phyloP scores from a whole-genome alignment of 2,797 vertebrate species.

The Anguilla obscura region DNA sequence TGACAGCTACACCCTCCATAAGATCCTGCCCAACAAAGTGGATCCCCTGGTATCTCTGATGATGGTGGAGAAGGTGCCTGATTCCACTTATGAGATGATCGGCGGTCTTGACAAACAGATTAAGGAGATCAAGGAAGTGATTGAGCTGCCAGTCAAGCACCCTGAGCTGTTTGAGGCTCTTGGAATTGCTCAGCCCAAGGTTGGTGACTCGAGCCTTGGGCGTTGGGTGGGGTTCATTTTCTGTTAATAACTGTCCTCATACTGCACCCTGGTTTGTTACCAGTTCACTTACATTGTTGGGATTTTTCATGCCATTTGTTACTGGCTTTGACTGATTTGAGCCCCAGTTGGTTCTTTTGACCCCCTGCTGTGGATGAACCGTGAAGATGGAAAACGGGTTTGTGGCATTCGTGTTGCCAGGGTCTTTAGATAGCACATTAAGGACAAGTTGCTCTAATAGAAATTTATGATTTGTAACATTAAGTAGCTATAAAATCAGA shows the following conservation, averaged over 20 bases:
- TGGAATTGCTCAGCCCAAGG: conserved; percentile 97
- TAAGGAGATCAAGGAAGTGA: conserved; percentile 99
- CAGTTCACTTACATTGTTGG: neutral
- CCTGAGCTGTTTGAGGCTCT: conserved; percentile 96
- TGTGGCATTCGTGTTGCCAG: too few species aligned
- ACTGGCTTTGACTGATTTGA: neutral
- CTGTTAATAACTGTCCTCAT: neutral
- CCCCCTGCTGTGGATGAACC: neutral
- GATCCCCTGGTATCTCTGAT: conserved; percentile 96
- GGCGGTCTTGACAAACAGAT: conserved; percentile 98
- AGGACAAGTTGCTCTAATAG: neutral
- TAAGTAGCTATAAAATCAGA: neutral
- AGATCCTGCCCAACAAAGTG: conserved; percentile 98
- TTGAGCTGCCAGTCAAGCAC: conserved; percentile 95
- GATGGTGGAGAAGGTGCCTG: conserved; percentile 99
- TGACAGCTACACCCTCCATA: conserved; percentile 97
- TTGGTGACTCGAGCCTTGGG: conserved; percentile 46
- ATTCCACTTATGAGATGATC: conserved; percentile 99
- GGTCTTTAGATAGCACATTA: neutral
- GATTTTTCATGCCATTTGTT: neutral
- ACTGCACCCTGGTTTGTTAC: neutral
- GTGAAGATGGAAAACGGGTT: neutral
- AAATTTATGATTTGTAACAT: neutral
- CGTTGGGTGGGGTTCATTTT: neutral
- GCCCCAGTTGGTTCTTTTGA: neutral